phyloP scores from a whole-genome alignment of 2,797 vertebrate genomes.

The Apogon talboti region DNA sequence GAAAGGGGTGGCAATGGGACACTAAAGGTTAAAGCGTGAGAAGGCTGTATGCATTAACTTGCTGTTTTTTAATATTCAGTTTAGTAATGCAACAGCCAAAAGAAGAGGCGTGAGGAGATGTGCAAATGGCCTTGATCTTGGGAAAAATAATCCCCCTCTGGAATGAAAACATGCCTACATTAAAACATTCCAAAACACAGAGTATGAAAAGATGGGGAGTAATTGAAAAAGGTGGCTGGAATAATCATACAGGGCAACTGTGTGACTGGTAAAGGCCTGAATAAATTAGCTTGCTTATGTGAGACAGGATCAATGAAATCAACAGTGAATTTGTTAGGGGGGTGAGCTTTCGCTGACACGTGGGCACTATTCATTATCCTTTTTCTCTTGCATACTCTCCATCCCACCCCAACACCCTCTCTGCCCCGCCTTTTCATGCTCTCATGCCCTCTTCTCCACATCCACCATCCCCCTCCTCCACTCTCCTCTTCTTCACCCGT shows the following conservation, averaged over 20 bases:
- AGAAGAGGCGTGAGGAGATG: conserved; percentile 22
- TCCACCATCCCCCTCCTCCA: conserved; percentile 43
- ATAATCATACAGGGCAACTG: conserved; percentile 36
- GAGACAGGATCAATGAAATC: conserved; percentile 64
- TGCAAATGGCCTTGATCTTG: conserved; percentile 43
- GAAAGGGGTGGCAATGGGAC: neutral
- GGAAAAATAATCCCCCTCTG: conserved; percentile 26
- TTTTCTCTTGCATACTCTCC: conserved; percentile 39
- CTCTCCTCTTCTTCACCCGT: conserved; percentile 27
- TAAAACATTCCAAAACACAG: conserved; percentile 38
- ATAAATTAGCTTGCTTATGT: conserved; percentile 56
- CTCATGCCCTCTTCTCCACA: conserved; percentile 49
- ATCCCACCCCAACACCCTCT: conserved; percentile 26
- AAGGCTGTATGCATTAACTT: conserved; percentile 20
- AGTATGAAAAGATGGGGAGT: conserved; percentile 22
- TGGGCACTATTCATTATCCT: conserved; percentile 51
- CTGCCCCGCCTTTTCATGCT: conserved; percentile 49
- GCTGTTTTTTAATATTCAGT: conserved; percentile 51
- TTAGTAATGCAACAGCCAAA: conserved; percentile 29
- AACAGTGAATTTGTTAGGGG: conserved; percentile 54
- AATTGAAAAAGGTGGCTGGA: conserved; percentile 10
- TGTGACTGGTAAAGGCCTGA: conserved; percentile 54
- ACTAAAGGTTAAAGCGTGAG: conserved; percentile 6
- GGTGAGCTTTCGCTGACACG: conserved; percentile 57
- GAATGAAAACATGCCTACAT: conserved; percentile 47